Percentiles rank a stretch among this genome's conserved stretches.
Evolutionary conservation across 2,888 invertebrate genomes (phyloP).

Genomic region (Drosophila koepferae): DNA sequence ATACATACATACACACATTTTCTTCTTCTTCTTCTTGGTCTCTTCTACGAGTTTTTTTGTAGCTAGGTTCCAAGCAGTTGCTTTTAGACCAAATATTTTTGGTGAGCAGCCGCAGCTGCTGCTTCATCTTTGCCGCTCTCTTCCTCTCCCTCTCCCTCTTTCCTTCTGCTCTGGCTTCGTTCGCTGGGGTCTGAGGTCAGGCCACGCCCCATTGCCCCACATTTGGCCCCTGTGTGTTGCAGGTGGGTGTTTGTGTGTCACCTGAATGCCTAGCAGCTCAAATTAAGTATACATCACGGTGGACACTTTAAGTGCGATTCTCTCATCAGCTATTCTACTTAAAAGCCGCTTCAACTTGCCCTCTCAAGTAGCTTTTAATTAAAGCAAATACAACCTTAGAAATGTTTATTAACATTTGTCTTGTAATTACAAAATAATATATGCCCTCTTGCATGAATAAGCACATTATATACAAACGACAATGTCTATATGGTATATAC

Average conservation of each 20-base stretch:
- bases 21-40: slow-evolving; percentile 1
- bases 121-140: slow-evolving; percentile 7
- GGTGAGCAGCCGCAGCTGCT: slow-evolving; percentile 29
- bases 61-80: slow-evolving; percentile 44
- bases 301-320: slow-evolving; percentile 33
- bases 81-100: slow-evolving; percentile 53
- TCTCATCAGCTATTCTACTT: slow-evolving; percentile 9
- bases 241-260: slow-evolving; percentile 16
- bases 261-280: slow-evolving; percentile 29
- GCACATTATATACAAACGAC: background rate
- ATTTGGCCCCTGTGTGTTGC: slow-evolving; percentile 27
- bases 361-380: slow-evolving; percentile 14
- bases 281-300: slow-evolving; percentile 45
- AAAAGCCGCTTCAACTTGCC: slow-evolving; percentile 6
- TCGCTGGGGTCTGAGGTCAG: slow-evolving; percentile 34
- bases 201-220: slow-evolving; percentile 60
- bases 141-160: background rate
- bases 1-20: slow-evolving; percentile 44
- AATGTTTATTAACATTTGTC: background rate
- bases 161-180: slow-evolving; percentile 2
- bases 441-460: background rate
- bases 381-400: slow-evolving; percentile 3
- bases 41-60: slow-evolving; percentile 16
- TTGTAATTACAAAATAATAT: background rate
- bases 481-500: background rate